Evolutionary conservation across 2,797 vertebrate species (phyloP).

Genomic region (Lycodopsis pacificus): DNA sequence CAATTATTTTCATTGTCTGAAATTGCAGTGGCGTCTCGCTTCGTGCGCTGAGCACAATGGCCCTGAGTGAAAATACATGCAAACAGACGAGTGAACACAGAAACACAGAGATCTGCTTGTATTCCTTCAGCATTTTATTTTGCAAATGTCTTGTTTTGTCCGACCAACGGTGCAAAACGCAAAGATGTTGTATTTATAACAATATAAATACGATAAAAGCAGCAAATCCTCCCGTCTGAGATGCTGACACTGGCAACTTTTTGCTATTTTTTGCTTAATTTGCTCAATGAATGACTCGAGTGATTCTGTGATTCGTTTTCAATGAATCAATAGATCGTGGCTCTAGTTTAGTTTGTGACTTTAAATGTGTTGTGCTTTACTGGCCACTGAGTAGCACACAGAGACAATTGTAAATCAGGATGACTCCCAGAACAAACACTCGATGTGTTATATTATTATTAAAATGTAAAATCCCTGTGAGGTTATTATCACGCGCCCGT

Average conservation of each 20-base stretch:
- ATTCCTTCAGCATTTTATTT: too few species aligned
- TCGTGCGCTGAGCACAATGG: background rate
- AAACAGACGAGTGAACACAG: background rate
- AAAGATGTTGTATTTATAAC: too few species aligned
- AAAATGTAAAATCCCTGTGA: constrained; percentile 55
- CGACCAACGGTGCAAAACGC: too few species aligned
- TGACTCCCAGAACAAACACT: constrained; percentile 33
- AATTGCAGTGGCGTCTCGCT: background rate
- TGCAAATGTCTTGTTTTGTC: too few species aligned
- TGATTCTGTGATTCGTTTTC: too few species aligned
- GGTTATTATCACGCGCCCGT: constrained; percentile 56
- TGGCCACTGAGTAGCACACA: constrained; percentile 1
- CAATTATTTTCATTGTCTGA: background rate
- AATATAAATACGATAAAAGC: too few species aligned
- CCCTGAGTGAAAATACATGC: background rate
- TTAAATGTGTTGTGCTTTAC: constrained; percentile 2
- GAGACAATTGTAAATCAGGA: constrained; percentile 43
- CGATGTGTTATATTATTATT: constrained; percentile 54
- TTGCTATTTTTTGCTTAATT: background rate
- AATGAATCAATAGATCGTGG: too few species aligned
- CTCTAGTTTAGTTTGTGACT: background rate
- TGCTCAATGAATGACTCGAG: too few species aligned
- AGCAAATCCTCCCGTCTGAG: too few species aligned
- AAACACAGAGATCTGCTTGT: background rate
- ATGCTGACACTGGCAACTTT: background rate